Percentiles rank a stretch among this genome's conserved stretches.
Evolutionary conservation across 2,797 vertebrate genomes (phyloP).

Genomic region (Eospalax fontanierii): DNA sequence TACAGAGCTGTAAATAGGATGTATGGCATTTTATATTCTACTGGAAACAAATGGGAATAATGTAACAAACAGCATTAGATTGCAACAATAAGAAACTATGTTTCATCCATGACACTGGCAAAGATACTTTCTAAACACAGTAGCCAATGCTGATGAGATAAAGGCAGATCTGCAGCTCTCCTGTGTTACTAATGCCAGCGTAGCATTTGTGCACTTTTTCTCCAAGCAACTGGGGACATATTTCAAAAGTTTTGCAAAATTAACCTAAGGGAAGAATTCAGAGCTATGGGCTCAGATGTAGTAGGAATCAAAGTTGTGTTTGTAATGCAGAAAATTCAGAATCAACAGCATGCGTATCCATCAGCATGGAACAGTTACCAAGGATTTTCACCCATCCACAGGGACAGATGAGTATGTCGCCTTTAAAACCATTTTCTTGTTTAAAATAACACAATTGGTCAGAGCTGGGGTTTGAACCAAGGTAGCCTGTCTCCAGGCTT

Average conservation of each 20-base stretch:
- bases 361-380: constrained; percentile 19
- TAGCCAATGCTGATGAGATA: not conserved
- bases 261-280: not conserved
- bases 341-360: not conserved
- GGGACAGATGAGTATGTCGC: not conserved
- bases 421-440: not conserved
- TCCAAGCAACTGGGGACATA: not conserved
- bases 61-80: not conserved
- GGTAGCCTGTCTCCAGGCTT: no score
- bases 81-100: not conserved
- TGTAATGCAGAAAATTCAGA: not conserved
- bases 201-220: not conserved
- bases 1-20: not conserved
- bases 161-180: not conserved
- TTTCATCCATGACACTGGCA: not conserved
- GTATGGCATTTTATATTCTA: not conserved
- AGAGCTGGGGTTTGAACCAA: no score
- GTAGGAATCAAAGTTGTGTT: not conserved
- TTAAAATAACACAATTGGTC: no score
- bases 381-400: not conserved
- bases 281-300: not conserved
- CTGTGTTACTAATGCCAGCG: not conserved
- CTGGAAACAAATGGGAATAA: not conserved
- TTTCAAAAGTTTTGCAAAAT: constrained; percentile 30
- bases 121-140: not conserved